Percentiles rank a stretch among this genome's conserved stretches.
Evolutionary conservation across 2,113 vertebrate species (phyloP).

Genomic region (Gnathonemus longibarbis): DNA sequence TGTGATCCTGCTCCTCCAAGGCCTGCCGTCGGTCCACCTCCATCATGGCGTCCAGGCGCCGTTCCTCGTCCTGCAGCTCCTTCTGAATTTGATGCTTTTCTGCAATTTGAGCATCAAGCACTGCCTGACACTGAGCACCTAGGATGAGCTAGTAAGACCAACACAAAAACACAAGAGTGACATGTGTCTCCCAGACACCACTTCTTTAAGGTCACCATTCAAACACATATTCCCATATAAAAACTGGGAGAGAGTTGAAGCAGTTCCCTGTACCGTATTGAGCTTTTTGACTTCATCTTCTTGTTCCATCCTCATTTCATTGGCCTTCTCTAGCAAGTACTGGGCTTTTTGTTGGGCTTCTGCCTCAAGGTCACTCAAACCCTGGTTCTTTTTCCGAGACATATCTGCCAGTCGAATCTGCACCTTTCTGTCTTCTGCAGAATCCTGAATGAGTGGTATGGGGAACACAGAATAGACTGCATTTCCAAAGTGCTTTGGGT

Average conservation of each 20-base stretch:
- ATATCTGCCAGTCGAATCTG: slow-evolving; percentile 58
- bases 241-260: not conserved
- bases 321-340: slow-evolving; percentile 59
- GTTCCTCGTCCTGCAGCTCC: slow-evolving; percentile 70
- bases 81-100: slow-evolving; percentile 69
- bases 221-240: not conserved
- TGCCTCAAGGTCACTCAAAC: slow-evolving; percentile 66
- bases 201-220: not conserved
- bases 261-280: slow-evolving; percentile 56
- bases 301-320: slow-evolving; percentile 67
- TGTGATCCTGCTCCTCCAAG: slow-evolving; percentile 59
- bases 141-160: slow-evolving; percentile 56
- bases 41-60: slow-evolving; percentile 75
- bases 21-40: slow-evolving; percentile 67
- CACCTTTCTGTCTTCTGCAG: slow-evolving; percentile 56
- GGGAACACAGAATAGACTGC: not conserved
- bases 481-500: not conserved
- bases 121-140: slow-evolving; percentile 75
- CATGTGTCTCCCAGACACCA: not conserved
- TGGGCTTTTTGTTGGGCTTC: slow-evolving; percentile 60
- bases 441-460: slow-evolving; percentile 46
- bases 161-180: not conserved
- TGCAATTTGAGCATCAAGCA: slow-evolving; percentile 71
- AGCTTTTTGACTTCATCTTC: slow-evolving; percentile 77
- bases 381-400: slow-evolving; percentile 48